Base-by-base conservation (phyloP, 2,113 vertebrate species). In the Calypte anna region DNA sequence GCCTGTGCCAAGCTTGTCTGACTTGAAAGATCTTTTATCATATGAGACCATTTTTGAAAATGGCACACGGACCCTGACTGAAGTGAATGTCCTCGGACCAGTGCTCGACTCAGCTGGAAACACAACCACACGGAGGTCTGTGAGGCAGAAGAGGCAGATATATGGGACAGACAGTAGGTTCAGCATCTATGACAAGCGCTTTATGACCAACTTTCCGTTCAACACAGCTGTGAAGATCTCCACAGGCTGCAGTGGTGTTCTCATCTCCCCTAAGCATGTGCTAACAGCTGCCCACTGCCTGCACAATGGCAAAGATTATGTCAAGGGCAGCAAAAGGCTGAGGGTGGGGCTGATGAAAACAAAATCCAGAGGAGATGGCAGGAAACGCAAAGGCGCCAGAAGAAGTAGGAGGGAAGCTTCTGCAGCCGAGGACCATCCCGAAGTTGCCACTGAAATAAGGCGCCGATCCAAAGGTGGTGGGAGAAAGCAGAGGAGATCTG, bases 31-130 rank as follows among this genome's bases (percentile, higher is more conserved):
- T 44, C 95, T 98, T 75, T 98, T 99, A 20, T 99, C 99, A 40
- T 99, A 99, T 1, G 99, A 99, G 96, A 99, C 99, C 0, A 82
- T 99, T 72, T 99, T 99, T 62, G 99, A 99, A 86, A 99, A 99
- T 0, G 99, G 99, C 40, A 98, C 99, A 2, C 98, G 99, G 67
- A 99, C 98, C 12, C 96, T 98, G 66, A 99, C 99, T 58, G 97
- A 98, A 18, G 98, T 99, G 24, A 98, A 97, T 5, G 96, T 98
- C 97, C 98, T 98, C 2, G 98, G 97, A 5, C 59, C 97, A 50
- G 97, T 86, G 21, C 95, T 31, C 20, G 95, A 95, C 22, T 59
- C 96, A 24, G 20, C 51, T 61, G 77, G 43, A 19, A 98, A 96
- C 36, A 76, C 57, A 25, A 79, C 55, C 66, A 48, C 61, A 12